Percentiles rank a stretch among this genome's conserved stretches.
These are phyloP conservation scores for Anarsia innoxiella DNA, from an alignment of 2,888 invertebrate genomes.

Conservation along the genomic window DNA sequence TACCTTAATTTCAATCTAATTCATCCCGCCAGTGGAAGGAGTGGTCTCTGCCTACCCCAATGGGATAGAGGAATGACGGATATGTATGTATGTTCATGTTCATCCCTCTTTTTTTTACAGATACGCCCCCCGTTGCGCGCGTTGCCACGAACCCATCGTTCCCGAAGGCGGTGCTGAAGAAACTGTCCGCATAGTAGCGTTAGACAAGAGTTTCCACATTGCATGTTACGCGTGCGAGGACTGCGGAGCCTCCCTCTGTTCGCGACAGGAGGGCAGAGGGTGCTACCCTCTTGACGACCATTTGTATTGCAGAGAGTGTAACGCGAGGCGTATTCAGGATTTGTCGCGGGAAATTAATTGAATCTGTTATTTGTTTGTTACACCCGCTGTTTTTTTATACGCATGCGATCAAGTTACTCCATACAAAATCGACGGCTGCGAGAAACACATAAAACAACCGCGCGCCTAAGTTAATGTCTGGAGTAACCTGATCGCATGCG, in stretches of 20 bases:
- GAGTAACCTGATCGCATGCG: too few species aligned
- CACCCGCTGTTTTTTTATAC: too few species aligned
- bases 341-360: conserved; percentile 80
- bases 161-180: conserved; percentile 97
- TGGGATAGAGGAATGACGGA: too few species aligned
- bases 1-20: too few species aligned
- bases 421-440: too few species aligned
- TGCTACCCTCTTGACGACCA: conserved; percentile 98
- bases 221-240: conserved; percentile 97
- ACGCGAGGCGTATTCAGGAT: conserved; percentile 93
- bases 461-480: too few species aligned
- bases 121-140: conserved; percentile 98
- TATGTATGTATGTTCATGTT: too few species aligned
- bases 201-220: conserved; percentile 97
- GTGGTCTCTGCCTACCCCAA: too few species aligned
- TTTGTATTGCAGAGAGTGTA: conserved; percentile 96
- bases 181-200: conserved; percentile 96
- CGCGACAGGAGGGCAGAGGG: conserved; percentile 94
- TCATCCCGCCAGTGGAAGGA: too few species aligned
- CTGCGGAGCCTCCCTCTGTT: conserved; percentile 91
- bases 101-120: conserved; percentile 26
- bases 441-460: too few species aligned
- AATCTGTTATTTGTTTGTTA: conserved; percentile 5
- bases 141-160: conserved; percentile 96
- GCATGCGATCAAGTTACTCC: too few species aligned